These are phyloP conservation scores for Margaritifera margaritifera DNA, from an alignment of 2,888 invertebrate genomes.

Conservation along the genomic window DNA sequence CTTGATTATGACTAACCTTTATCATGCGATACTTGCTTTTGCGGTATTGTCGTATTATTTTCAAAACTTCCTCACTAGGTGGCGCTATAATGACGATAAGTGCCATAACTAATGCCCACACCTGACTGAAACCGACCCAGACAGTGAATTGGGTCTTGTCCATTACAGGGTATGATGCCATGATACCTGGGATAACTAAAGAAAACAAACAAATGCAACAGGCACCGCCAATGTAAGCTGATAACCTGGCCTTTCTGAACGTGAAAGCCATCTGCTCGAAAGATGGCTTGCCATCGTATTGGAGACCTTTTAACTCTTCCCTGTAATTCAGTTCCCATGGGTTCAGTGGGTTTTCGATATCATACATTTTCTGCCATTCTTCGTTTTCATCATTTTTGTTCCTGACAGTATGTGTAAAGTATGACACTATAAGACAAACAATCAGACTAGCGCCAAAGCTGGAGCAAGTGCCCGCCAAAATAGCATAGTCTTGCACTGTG, in stretches of 20 bases:
- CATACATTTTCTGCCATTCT: conserved; percentile 67
- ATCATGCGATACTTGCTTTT: conserved; percentile 37
- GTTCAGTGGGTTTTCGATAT: conserved; percentile 65
- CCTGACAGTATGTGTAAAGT: conserved; percentile 55
- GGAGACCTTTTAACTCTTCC: conserved; percentile 58
- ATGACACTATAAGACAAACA: conserved; percentile 55
- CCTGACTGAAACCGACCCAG: conserved; percentile 63
- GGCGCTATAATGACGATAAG: conserved; percentile 64
- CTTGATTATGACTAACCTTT: conserved; percentile 32
- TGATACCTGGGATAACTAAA: conserved; percentile 59
- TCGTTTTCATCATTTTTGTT: conserved; percentile 46
- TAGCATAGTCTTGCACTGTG: conserved; percentile 62
- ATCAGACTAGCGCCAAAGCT: conserved; percentile 59
- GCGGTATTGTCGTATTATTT: conserved; percentile 57
- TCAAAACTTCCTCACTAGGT: conserved; percentile 60
- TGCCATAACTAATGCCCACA: conserved; percentile 64
- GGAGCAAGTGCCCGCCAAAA: conserved; percentile 60
- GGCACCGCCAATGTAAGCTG: conserved; percentile 59
- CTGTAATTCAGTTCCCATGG: conserved; percentile 64
- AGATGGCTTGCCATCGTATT: conserved; percentile 59
- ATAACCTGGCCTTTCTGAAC: conserved; percentile 56
- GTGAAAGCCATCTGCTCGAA: conserved; percentile 62
- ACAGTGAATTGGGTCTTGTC: conserved; percentile 56
- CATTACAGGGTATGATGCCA: conserved; percentile 62
- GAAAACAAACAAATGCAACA: conserved; percentile 56